Base-by-base conservation (phyloP, 2,888 invertebrate genomes). In the Spilosoma lubricipeda region DNA sequence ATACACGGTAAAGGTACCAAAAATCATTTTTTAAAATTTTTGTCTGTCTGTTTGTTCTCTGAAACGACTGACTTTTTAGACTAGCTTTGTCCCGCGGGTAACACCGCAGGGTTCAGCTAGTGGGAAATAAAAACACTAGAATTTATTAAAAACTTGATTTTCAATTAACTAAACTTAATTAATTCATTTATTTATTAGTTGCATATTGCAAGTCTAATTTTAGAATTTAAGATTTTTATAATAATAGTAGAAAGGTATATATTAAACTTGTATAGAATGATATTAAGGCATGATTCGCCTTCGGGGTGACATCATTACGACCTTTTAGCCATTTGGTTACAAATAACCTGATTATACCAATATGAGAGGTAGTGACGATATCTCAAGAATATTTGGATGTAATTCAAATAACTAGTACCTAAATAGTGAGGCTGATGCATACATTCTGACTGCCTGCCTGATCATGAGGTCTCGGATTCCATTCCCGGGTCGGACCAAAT, bases 251-350 rank as follows among this genome's bases (percentile, higher is more conserved):
- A 30, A 63, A 63, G 30, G 2, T 30, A 8, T 30, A 8, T 18
- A 56, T 30, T 59, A 59, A 27, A 27, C 59, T 59, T 52, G 63
- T 59, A 52, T 27, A 48, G 64, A 42, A 30, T 13, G 45, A 45
- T 20, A 63, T 63, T 9, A 18, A 39, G 8, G 39, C 5, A 59
- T 27, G 63, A 30, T 11, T 36, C 36, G 7, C 36, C 36, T 36
- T 48, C 0, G 11, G 4, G 42, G 69, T 81, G 81, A 83, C 75
- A 74, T 83, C 81, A 83, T 27, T 33, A 36, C 48, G 72, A 81
- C 81, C 81, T 83, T 81, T 59, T 67, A 23, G 73, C 78, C 72
- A 78, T 81, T 78, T 78, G 72, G 68, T 8, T 78, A 81, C 73
- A 81, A 83, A 83, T 78, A 70, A 56, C 70, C 42, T 23, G 36